phyloP scores from a whole-genome alignment of 2,888 invertebrate species.

The Melanostoma mellinum region DNA sequence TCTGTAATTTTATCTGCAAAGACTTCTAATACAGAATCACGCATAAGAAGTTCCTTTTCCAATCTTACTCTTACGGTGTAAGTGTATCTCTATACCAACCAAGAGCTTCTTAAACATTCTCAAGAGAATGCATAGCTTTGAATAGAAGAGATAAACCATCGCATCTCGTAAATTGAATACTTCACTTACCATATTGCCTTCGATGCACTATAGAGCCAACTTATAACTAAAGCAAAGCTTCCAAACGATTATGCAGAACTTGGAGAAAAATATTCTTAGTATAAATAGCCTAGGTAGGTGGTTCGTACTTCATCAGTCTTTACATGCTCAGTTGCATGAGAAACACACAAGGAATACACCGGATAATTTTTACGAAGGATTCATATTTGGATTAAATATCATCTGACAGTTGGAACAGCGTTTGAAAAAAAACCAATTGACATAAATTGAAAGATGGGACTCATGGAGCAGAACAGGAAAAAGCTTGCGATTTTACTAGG shows the following conservation, averaged over 20 bases:
- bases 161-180: slow-evolving; percentile 79
- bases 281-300: slow-evolving; percentile 60
- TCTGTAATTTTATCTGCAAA: no score
- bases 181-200: slow-evolving; percentile 74
- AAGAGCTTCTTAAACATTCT: slow-evolving; percentile 38
- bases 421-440: no score
- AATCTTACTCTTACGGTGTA: slow-evolving; percentile 21
- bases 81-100: background rate
- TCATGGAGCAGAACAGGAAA: slow-evolving; percentile 32
- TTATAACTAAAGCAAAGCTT: slow-evolving; percentile 24
- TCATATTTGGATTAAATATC: slow-evolving; percentile 1
- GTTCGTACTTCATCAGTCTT: slow-evolving; percentile 66
- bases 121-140: slow-evolving; percentile 59
- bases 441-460: slow-evolving; percentile 35
- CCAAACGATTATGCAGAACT: slow-evolving; percentile 19
- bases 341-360: slow-evolving; percentile 40
- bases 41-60: no score
- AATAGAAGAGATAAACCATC: slow-evolving; percentile 76
- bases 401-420: background rate
- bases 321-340: slow-evolving; percentile 55
- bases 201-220: slow-evolving; percentile 1
- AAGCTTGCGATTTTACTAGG: slow-evolving; percentile 55
- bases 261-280: slow-evolving; percentile 57
- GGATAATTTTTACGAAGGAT: background rate
- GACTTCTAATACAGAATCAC: no score